Evolutionary conservation across 2,888 invertebrate genomes (phyloP).

Genomic region (Metallyticus violacea): DNA sequence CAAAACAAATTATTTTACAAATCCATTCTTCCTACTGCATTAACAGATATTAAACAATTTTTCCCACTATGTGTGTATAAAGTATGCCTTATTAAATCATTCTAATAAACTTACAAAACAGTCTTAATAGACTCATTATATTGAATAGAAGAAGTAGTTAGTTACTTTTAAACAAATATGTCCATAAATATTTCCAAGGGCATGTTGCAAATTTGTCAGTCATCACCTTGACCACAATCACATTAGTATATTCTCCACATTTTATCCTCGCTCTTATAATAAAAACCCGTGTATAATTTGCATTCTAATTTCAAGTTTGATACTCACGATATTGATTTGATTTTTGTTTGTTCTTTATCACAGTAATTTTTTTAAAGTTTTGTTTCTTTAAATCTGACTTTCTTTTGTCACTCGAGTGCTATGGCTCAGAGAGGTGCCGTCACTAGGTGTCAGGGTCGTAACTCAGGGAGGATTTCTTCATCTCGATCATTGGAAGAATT

Average conservation of each 20-base stretch:
- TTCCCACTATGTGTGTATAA: not conserved
- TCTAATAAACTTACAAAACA: not conserved
- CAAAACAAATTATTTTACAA: not conserved
- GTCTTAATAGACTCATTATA: not conserved
- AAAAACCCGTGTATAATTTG: not conserved
- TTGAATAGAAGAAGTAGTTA: not conserved
- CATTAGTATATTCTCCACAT: not conserved
- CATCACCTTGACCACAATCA: not conserved
- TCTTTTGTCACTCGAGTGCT: not conserved
- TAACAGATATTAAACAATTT: not conserved
- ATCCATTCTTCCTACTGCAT: not conserved
- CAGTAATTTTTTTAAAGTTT: not conserved
- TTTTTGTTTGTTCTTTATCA: slow-evolving; percentile 2
- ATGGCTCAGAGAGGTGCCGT: not conserved
- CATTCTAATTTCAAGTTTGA: not conserved
- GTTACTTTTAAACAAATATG: not conserved
- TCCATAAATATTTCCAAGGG: not conserved
- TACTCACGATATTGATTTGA: not conserved
- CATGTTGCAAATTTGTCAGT: not conserved
- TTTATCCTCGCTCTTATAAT: not conserved
- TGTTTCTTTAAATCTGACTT: not conserved
- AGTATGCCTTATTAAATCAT: not conserved
- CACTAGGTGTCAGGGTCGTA: slow-evolving; percentile 56
- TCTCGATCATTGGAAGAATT: slow-evolving; percentile 62
- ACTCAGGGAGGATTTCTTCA: slow-evolving; percentile 60